Percentiles rank a stretch among this genome's conserved stretches.
These are phyloP conservation scores for Stenichneumon culpator DNA, from an alignment of 2,888 invertebrate genomes.

Conservation along the genomic window DNA sequence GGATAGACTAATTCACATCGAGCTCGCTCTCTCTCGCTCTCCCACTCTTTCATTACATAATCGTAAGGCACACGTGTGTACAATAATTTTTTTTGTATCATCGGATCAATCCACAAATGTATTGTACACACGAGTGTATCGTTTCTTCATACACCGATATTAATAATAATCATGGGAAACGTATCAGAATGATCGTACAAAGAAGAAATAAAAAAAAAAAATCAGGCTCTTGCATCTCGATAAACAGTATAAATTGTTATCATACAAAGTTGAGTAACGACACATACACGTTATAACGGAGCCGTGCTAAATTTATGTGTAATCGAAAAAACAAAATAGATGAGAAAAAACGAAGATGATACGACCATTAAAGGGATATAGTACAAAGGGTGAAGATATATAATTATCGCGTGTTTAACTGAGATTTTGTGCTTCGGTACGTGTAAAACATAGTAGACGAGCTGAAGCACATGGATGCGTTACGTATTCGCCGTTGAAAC, in stretches of 20 bases:
- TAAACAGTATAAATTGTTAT: conserved; percentile 53
- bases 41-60: conserved; percentile 44
- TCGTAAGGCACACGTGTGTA: conserved; percentile 48
- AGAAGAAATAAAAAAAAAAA: conserved; percentile 36
- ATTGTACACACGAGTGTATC: conserved; percentile 44
- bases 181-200: conserved; percentile 46
- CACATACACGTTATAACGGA: conserved; percentile 39
- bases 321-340: conserved; percentile 33
- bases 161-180: conserved; percentile 35
- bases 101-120: conserved; percentile 44
- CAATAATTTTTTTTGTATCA: conserved; percentile 43
- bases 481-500: conserved; percentile 3
- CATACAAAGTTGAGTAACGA: conserved; percentile 40
- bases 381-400: conserved; percentile 39
- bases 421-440: conserved; percentile 30
- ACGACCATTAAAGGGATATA: conserved; percentile 47
- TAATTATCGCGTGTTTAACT: conserved; percentile 24
- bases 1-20: conserved; percentile 77
- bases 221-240: conserved; percentile 32
- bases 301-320: conserved; percentile 33
- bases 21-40: conserved; percentile 55
- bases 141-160: conserved; percentile 43
- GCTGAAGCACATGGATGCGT: conserved; percentile 15
- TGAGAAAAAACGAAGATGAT: conserved; percentile 39
- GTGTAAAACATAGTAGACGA: conserved; percentile 5